Evolutionary conservation across 2,888 invertebrate species (phyloP), one percentile per base, ranked within the genome.

Genomic region (Dexiosoma caninum): DNA sequence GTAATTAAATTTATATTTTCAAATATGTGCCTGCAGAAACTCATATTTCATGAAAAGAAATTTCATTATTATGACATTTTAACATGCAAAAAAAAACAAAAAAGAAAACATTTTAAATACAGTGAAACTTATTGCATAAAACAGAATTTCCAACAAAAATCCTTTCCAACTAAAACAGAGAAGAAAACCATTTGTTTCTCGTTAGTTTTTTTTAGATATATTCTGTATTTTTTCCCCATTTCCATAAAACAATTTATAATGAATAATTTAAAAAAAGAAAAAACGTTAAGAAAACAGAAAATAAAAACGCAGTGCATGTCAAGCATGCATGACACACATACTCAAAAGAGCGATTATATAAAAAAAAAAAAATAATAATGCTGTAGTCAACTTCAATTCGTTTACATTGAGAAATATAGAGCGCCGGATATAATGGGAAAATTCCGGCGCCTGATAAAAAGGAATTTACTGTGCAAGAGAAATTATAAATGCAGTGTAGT

Each of bases 341-440:
- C 12, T 37, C 44, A 55, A 9, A 44, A 35, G 53, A 27, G 8
- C 53, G n/a, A 40, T 59, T 59, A 30, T 59, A 19, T 55, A 51
- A 16, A 37, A 19, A 16, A 35, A 4, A 30, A 23, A 19, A 16
- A 35, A 4, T 21, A 23, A 42, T 35, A 35, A 16, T 12, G 40
- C 23, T 12, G 40, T 27, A 27, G 5, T 46, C 23, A 16, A 49
- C 23, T 40, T 23, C 23, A 55, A 37, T 66, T 46, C 44, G 9
- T 30, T 14, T 9, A 30, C n/a, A 66, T 49, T 21, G 16, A 46
- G 21, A 32, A 75, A 79, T 74, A 70, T 70, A 64, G 79, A 79
- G 75, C 79, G 75, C 79, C 79, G 79, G 79, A 79, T 79, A 75
- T 64, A 46, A 66, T 21, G n/a, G 27, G 9, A 42, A 70, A 57